Conservation (phyloP, 1,140 invertebrate species). For the Drosophila funebris region DNA sequence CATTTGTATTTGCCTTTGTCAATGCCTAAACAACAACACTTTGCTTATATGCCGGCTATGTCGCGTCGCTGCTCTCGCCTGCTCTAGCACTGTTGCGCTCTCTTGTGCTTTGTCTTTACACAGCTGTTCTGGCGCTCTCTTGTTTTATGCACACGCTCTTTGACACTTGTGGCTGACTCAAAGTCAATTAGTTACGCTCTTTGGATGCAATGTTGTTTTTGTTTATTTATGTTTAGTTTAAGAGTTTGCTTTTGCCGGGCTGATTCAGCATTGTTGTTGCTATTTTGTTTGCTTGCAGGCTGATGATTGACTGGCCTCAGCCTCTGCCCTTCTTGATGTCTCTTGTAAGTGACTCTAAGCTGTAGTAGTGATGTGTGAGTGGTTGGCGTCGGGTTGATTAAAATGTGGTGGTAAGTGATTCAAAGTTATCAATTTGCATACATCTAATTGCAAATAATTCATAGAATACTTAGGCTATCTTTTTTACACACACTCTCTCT, state of each 20-base stretch:
- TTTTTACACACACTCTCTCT: neutral
- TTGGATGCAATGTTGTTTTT: constrained; percentile 14
- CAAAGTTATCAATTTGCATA: constrained; percentile 1
- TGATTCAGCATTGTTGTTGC: constrained; percentile 41
- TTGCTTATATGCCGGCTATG: constrained; percentile 40
- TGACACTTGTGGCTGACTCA: constrained; percentile 41
- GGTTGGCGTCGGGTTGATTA: neutral
- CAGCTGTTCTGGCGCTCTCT: constrained; percentile 32
- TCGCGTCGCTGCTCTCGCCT: neutral
- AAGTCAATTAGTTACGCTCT: constrained; percentile 50
- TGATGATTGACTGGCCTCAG: constrained; percentile 11
- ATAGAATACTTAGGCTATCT: too few species aligned
- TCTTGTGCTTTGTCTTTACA: constrained; percentile 29
- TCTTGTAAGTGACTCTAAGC: neutral
- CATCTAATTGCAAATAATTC: neutral
- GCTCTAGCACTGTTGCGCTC: neutral
- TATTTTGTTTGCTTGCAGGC: constrained; percentile 3
- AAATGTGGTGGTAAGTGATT: constrained; percentile 2
- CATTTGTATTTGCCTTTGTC: constrained; percentile 40
- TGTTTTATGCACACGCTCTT: constrained; percentile 7
- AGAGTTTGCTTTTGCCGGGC: constrained; percentile 25
- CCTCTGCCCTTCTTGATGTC: neutral
- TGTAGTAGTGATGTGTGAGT: neutral
- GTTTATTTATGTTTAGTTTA: constrained; percentile 36
- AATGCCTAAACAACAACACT: constrained; percentile 22